Percentiles rank a stretch among this genome's conserved stretches.
These are phyloP conservation scores for Castor canadensis DNA, from an alignment of 2,113 vertebrate species.

Conservation along the genomic window DNA sequence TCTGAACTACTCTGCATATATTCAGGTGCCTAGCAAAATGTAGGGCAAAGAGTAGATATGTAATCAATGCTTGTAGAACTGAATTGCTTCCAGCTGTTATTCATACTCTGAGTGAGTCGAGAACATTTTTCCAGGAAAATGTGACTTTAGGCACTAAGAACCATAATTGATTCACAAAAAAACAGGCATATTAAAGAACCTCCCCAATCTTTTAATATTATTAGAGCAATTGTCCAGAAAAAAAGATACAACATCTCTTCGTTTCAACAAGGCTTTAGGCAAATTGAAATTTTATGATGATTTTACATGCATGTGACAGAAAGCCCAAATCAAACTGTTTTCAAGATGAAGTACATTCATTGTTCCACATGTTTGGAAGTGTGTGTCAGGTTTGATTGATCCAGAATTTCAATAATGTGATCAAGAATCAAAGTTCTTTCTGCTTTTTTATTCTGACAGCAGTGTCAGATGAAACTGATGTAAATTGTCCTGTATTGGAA, in stretches of 20 bases:
- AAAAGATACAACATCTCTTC: background rate
- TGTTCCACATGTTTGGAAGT: background rate
- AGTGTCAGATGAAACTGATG: background rate
- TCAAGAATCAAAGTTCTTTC: background rate
- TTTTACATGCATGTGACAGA: background rate
- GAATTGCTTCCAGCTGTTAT: constrained; percentile 47
- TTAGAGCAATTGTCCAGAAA: background rate
- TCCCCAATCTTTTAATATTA: background rate
- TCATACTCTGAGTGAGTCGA: background rate
- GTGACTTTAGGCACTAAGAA: background rate
- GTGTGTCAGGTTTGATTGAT: background rate
- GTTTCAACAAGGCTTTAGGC: background rate
- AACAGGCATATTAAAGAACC: background rate
- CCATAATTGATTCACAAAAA: background rate
- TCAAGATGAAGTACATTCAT: background rate
- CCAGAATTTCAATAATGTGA: background rate
- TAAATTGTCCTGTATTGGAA: background rate
- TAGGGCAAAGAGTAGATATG: background rate
- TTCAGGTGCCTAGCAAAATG: background rate
- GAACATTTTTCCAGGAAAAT: constrained; percentile 44
- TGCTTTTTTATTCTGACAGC: background rate
- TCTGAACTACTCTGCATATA: constrained; percentile 20
- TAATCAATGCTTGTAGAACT: background rate
- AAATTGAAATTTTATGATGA: background rate
- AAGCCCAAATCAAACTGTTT: background rate